phyloP scores from a whole-genome alignment of 2,888 invertebrate genomes.

The Bruchidius siliquastri region DNA sequence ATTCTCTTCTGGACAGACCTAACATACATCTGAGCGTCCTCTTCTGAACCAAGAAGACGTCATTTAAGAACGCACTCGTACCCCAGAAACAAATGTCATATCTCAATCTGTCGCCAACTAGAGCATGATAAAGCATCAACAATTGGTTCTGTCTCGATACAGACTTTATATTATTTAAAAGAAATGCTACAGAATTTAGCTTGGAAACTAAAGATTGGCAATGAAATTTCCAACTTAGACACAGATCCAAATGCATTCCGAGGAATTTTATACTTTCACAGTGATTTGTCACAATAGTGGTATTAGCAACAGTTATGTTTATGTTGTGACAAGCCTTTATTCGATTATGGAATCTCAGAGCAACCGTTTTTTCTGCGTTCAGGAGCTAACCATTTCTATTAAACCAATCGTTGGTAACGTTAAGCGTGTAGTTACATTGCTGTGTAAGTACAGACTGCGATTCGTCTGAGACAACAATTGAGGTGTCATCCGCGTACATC shows the following conservation, averaged over 20 bases:
- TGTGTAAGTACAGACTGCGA: neutral
- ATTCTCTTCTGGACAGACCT: neutral
- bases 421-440: neutral
- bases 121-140: neutral
- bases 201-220: neutral
- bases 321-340: neutral
- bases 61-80: neutral
- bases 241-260: neutral
- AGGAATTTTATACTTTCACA: neutral
- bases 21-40: neutral
- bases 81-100: slow-evolving; percentile 1
- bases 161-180: neutral
- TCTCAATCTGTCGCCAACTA: neutral
- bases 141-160: neutral
- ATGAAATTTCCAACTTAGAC: neutral
- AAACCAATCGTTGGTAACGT: neutral
- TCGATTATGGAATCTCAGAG: neutral
- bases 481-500: too few relatives aligned
- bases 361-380: neutral
- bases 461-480: neutral
- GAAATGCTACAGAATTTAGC: neutral
- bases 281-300: neutral
- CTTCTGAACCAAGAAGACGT: neutral
- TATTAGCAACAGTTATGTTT: neutral
- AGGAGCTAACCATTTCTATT: neutral